phyloP scores from a whole-genome alignment of 2,113 vertebrate genomes.

The Tamias sibiricus region DNA sequence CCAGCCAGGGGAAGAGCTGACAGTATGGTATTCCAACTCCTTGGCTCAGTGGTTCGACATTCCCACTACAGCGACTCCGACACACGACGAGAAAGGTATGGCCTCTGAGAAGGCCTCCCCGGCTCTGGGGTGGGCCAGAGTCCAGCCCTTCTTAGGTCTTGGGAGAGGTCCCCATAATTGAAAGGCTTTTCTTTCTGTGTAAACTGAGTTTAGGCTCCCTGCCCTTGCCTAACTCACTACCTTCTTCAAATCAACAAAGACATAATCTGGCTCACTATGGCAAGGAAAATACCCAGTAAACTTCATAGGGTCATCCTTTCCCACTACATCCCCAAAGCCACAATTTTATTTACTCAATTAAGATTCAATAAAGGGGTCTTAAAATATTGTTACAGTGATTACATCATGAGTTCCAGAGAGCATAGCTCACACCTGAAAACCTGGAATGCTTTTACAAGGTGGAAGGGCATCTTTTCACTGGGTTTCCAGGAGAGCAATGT shows the following conservation, averaged over 20 bases:
- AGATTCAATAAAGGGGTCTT: slow-evolving; percentile 8
- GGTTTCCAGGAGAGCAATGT: not conserved
- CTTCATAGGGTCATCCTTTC: not conserved
- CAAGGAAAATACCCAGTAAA: not conserved
- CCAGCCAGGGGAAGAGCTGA: slow-evolving; percentile 96
- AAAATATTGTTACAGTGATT: not conserved
- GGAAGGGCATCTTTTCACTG: not conserved
- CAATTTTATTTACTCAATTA: slow-evolving; percentile 18
- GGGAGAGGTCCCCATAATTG: fast-evolving
- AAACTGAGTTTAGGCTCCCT: not conserved
- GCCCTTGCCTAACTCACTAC: not conserved
- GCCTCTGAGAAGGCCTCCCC: not conserved
- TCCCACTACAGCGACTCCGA: slow-evolving; percentile 96
- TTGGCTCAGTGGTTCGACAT: slow-evolving; percentile 98
- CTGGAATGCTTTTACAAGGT: not conserved
- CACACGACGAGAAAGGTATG: slow-evolving; percentile 98
- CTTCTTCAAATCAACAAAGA: slow-evolving; percentile 1
- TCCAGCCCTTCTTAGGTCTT: not conserved
- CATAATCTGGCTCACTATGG: not conserved
- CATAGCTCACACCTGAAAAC: slow-evolving; percentile 18
- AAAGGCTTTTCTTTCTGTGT: not conserved
- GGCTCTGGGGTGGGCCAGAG: not conserved
- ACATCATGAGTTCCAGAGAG: not conserved
- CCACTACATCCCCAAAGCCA: not conserved
- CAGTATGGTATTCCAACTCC: slow-evolving; percentile 96